Evolutionary conservation across 2,888 invertebrate genomes (phyloP), one percentile per base, ranked within the genome.

Genomic region (Leptothorax acervorum): DNA sequence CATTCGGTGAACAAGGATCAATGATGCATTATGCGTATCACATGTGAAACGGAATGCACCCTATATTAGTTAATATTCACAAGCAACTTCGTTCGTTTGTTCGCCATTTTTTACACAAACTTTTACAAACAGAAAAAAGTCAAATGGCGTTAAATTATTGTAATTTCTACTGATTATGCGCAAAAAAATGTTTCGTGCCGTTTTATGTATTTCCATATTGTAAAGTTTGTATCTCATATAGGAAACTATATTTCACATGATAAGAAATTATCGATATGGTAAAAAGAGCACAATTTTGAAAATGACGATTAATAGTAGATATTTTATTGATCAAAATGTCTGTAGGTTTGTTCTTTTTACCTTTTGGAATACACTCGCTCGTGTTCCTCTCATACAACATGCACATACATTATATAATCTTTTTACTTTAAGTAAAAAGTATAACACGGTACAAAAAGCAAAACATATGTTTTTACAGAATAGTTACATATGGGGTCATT

Each of bases 141-240:
- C 51, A 84, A 51, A 62, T 79, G 83, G 82, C 78, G 79, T 89
- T 88, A 87, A 88, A 87, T 82, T 79, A 75, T 79, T 86, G 75
- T 60, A 83, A 66, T 66, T 66, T 18, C 28, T 8, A 15, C 15
- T 42, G 39, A 15, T 42, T 63, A n/a, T 63, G 18, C 39, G 35
- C n/a, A 45, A 66, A 45, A 66, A 66, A 66, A 35, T 35, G 45
- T 45, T 45, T 45, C 45, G 12, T 45, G 45, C 35, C 35, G 35
- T 35, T 35, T 35, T 42, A 42, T 65, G 9, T 68, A 48, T 28
- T 55, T 9, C 8, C 6, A 28, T 28, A 15, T 39, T 66, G 42
- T 42, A 42, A 65, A n/a, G 12, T 18, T 62, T 35, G 8, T 35
- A 62, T 62, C 8, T 65, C 11, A 66, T 15, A 45, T 18, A 8